phyloP scores from a whole-genome alignment of 2,888 invertebrate genomes.

The Seira ritae region DNA sequence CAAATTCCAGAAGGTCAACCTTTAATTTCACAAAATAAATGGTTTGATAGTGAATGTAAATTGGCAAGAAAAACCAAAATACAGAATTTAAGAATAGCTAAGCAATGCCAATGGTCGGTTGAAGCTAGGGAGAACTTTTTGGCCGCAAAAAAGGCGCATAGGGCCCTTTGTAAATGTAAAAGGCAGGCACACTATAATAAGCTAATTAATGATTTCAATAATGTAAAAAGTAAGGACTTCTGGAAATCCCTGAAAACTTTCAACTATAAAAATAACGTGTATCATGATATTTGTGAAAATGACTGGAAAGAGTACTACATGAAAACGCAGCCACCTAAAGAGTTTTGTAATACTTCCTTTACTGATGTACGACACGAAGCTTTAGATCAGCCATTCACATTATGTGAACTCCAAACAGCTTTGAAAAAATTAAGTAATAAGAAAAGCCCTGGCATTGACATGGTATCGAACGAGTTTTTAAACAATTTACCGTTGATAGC shows the following conservation, averaged over 20 bases:
- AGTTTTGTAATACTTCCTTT: background rate
- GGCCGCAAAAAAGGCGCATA: no score
- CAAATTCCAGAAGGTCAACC: background rate
- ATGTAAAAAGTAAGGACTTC: background rate
- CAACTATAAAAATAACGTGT: background rate
- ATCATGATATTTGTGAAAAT: background rate
- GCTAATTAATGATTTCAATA: background rate
- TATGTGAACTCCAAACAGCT: background rate
- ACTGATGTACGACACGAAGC: background rate
- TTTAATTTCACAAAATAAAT: background rate
- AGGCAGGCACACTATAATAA: no score
- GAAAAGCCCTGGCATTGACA: background rate
- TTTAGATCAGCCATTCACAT: background rate
- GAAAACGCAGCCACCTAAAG: background rate
- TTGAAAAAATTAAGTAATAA: background rate
- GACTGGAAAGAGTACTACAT: background rate
- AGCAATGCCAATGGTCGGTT: background rate
- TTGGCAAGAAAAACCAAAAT: background rate
- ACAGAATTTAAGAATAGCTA: background rate
- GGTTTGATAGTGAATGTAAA: slow-evolving; percentile 12
- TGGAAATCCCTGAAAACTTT: background rate
- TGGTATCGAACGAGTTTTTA: background rate
- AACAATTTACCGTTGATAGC: background rate
- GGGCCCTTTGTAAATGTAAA: no score
- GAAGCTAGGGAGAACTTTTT: background rate